Evolutionary conservation across 2,797 vertebrate genomes (phyloP).

Genomic region (Toxotes lorentzi): DNA sequence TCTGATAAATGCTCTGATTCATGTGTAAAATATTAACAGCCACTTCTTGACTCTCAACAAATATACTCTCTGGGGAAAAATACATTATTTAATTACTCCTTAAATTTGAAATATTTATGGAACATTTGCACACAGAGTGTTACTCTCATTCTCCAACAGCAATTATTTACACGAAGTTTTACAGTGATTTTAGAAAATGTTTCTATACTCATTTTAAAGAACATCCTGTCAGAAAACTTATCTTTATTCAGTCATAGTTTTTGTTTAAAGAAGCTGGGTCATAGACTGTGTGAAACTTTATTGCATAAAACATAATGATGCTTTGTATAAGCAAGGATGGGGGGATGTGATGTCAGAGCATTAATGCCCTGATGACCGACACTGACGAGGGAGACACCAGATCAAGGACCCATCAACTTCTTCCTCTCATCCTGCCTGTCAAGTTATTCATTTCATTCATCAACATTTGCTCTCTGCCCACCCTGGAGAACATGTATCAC

Average conservation of each 20-base stretch:
- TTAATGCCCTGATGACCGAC: background rate
- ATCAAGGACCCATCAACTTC: slow-evolving; percentile 47
- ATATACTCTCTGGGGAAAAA: background rate
- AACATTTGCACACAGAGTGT: slow-evolving; percentile 15
- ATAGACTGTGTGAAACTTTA: background rate
- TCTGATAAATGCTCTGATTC: slow-evolving; percentile 20
- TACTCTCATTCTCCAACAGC: slow-evolving; percentile 13
- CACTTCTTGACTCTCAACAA: background rate
- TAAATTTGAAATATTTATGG: slow-evolving; percentile 18
- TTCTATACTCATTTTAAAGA: too few relatives aligned
- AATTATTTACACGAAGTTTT: background rate
- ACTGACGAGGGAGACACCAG: slow-evolving; percentile 17
- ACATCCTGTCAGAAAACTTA: background rate
- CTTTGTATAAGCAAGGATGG: background rate
- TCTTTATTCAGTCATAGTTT: slow-evolving; percentile 2
- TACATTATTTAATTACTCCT: slow-evolving; percentile 16
- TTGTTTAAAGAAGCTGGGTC: background rate
- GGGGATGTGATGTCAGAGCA: slow-evolving; percentile 21
- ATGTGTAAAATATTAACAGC: slow-evolving; percentile 35
- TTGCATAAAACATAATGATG: background rate
- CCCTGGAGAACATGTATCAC: background rate
- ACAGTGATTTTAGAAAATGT: background rate
- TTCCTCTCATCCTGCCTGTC: slow-evolving; percentile 36
- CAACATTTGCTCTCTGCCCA: slow-evolving; percentile 29
- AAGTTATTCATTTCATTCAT: slow-evolving; percentile 52